These are phyloP conservation scores for Nyctibius grandis DNA, from an alignment of 2,797 vertebrate genomes.

Conservation along the genomic window DNA sequence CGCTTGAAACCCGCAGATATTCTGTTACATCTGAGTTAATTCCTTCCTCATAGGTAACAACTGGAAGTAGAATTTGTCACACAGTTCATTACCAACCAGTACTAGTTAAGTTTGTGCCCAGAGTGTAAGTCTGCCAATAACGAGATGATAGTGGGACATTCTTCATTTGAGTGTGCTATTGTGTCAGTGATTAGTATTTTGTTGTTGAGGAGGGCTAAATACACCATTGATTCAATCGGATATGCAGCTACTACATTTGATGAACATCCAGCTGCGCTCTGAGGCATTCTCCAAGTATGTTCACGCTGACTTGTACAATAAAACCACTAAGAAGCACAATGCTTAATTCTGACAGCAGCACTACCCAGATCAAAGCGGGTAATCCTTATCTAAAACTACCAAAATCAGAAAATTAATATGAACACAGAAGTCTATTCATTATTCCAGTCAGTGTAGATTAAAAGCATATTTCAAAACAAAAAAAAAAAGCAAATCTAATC, in stretches of 20 bases:
- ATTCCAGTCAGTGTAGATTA: background rate
- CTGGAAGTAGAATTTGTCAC: background rate
- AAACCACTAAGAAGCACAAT: background rate
- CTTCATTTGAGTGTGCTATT: background rate
- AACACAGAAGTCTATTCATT: background rate
- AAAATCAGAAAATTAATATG: background rate
- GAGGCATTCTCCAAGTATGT: background rate
- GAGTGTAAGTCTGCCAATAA: background rate
- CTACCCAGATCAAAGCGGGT: background rate
- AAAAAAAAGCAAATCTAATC: constrained; percentile 3
- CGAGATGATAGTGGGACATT: background rate
- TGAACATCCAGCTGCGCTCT: background rate
- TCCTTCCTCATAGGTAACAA: background rate
- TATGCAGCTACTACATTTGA: background rate
- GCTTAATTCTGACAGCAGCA: background rate
- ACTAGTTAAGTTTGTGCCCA: background rate
- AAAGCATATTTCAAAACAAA: constrained; percentile 1
- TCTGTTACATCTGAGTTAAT: background rate
- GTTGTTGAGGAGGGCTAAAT: background rate
- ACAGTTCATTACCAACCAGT: background rate
- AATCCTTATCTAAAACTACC: background rate
- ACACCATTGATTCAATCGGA: background rate
- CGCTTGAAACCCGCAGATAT: background rate
- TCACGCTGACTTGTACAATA: background rate
- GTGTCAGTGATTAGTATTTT: background rate